Evolutionary conservation across 2,113 vertebrate genomes (phyloP).

Genomic region (Phalacrocorax aristotelis): DNA sequence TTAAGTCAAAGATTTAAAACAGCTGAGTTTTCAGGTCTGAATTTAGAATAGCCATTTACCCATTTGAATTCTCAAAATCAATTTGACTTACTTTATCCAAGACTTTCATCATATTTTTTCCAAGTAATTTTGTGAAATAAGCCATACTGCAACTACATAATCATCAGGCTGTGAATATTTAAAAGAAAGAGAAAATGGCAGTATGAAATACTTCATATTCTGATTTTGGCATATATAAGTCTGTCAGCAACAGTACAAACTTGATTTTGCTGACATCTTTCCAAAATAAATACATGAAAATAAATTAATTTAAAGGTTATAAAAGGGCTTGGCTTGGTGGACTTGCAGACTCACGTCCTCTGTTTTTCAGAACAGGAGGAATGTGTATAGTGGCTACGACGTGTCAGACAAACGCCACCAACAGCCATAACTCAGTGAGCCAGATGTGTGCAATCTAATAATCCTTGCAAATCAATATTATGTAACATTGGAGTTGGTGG

Average conservation of each 20-base stretch:
- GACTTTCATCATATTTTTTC: not conserved
- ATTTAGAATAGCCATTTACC: not conserved
- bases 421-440: not conserved
- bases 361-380: constrained; percentile 46
- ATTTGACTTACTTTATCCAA: not conserved
- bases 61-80: not conserved
- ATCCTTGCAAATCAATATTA: constrained; percentile 12
- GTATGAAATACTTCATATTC: not conserved
- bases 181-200: not conserved
- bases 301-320: not conserved
- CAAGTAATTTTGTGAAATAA: not conserved
- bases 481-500: not conserved
- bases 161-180: not conserved
- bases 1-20: constrained; percentile 8
- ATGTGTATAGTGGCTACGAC: constrained; percentile 49
- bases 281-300: constrained; percentile 30
- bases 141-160: not conserved
- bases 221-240: not conserved
- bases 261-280: not conserved
- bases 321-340: not conserved
- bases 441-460: constrained; percentile 15
- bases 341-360: constrained; percentile 34
- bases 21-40: not conserved
- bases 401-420: constrained; percentile 41
- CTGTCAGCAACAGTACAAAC: not conserved